These are phyloP conservation scores for Montipora cactus DNA, from an alignment of 64 coral and sea anemone genomes.

Conservation along the genomic window DNA sequence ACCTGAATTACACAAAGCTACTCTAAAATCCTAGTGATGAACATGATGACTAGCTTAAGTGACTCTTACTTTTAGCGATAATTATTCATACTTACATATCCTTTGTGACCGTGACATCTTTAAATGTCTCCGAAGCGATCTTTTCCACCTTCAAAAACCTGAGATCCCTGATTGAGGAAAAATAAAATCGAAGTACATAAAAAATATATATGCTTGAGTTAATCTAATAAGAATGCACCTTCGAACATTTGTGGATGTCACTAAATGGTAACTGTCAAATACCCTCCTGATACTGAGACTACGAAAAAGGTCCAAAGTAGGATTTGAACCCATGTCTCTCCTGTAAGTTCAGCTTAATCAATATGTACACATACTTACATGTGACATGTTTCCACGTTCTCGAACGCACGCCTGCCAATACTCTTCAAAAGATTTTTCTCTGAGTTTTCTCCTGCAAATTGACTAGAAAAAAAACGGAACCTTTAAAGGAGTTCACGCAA, in stretches of 20 bases:
- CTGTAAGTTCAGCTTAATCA: not conserved
- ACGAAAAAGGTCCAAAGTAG: no score
- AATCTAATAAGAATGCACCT: not conserved
- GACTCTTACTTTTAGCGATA: not conserved
- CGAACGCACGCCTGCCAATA: constrained; percentile 55
- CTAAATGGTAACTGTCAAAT: not conserved
- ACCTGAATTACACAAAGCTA: no score
- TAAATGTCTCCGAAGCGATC: constrained; percentile 32
- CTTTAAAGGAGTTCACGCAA: no score
- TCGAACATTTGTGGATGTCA: not conserved
- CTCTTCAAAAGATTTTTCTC: constrained; percentile 32
- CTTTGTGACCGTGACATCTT: not conserved
- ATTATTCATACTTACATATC: constrained; percentile 52
- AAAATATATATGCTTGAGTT: not conserved
- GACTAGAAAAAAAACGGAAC: not conserved
- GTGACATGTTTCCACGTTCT: constrained; percentile 34
- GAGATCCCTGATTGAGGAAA: constrained; percentile 28
- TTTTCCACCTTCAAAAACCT: constrained; percentile 33
- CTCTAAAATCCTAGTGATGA: no score
- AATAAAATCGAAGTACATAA: not conserved
- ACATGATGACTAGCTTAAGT: no score
- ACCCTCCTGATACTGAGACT: no score
- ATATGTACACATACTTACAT: constrained; percentile 36
- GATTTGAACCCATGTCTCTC: no score
- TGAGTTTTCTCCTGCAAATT: not conserved